These are phyloP conservation scores for Caenorhabditis sp. DNA, from an alignment of 2,888 invertebrate genomes.

Conservation along the genomic window DNA sequence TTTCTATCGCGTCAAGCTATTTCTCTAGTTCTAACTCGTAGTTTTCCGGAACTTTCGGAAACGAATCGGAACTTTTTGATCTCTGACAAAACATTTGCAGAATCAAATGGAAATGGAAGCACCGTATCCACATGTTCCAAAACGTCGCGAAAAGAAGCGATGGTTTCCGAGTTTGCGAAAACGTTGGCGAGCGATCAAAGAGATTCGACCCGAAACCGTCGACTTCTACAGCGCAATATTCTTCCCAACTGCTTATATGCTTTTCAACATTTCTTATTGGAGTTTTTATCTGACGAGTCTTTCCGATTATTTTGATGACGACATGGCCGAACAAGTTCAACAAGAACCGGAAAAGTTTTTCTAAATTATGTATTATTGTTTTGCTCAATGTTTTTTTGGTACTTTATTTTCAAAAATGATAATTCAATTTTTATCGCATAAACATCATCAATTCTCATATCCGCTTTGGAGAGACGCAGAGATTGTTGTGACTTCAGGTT, in stretches of 20 bases:
- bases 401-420: neutral
- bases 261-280: conserved; percentile 69
- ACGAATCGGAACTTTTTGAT: too few relatives aligned
- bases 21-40: too few relatives aligned
- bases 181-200: conserved; percentile 44
- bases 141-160: conserved; percentile 31
- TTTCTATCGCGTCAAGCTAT: too few relatives aligned
- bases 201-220: conserved; percentile 62
- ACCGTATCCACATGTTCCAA: conserved; percentile 33
- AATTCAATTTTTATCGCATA: neutral
- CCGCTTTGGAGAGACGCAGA: too few relatives aligned
- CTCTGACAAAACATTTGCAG: too few relatives aligned
- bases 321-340: conserved; percentile 30
- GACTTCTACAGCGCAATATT: conserved; percentile 70
- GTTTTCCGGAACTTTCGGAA: too few relatives aligned
- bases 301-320: conserved; percentile 50
- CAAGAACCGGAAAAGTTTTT: neutral
- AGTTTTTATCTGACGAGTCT: conserved; percentile 67
- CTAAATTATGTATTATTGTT: neutral
- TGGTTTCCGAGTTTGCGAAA: conserved; percentile 36
- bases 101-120: conserved; percentile 28
- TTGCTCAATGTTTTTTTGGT: neutral
- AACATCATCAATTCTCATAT: neutral
- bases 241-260: conserved; percentile 68
- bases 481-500: neutral